These are phyloP conservation scores for Drosophila rufa DNA, from an alignment of 1,140 invertebrate species.

Conservation along the genomic window DNA sequence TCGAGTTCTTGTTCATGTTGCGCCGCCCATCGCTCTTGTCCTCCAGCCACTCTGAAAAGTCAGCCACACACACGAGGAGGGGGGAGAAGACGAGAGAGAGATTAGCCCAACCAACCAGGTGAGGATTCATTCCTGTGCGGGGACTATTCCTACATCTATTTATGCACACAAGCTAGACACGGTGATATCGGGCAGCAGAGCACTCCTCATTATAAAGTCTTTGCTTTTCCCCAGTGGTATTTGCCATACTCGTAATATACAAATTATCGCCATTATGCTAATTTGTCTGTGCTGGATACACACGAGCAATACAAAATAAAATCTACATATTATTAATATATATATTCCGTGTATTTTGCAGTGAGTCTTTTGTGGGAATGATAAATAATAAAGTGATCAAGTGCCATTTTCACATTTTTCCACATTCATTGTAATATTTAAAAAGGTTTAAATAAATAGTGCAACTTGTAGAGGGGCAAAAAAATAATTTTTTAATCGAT, in stretches of 20 bases:
- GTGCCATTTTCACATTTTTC: too few relatives aligned
- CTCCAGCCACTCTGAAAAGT: slow-evolving; percentile 79
- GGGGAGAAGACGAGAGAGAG: slow-evolving; percentile 16
- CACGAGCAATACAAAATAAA: slow-evolving; percentile 5
- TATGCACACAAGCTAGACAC: neutral
- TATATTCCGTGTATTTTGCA: neutral
- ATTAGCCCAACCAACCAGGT: slow-evolving; percentile 25
- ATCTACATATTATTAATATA: neutral
- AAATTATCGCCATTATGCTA: neutral
- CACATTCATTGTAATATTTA: too few relatives aligned
- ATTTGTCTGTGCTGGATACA: neutral
- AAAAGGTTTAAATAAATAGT: too few relatives aligned
- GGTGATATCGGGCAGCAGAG: slow-evolving; percentile 14
- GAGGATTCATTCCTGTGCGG: neutral
- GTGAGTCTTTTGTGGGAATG: neutral
- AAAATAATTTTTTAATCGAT: too few relatives aligned
- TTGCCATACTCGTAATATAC: too few relatives aligned
- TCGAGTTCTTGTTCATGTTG: slow-evolving; percentile 85
- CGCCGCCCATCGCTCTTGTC: slow-evolving; percentile 79
- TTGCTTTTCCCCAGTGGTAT: neutral
- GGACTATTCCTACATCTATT: neutral
- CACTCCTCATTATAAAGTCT: slow-evolving; percentile 2
- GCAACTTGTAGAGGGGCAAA: too few relatives aligned
- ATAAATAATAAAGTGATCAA: slow-evolving; percentile 1
- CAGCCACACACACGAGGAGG: slow-evolving; percentile 5